phyloP scores from a whole-genome alignment of 2,888 invertebrate genomes.

The Caenorhabditis virilis region DNA sequence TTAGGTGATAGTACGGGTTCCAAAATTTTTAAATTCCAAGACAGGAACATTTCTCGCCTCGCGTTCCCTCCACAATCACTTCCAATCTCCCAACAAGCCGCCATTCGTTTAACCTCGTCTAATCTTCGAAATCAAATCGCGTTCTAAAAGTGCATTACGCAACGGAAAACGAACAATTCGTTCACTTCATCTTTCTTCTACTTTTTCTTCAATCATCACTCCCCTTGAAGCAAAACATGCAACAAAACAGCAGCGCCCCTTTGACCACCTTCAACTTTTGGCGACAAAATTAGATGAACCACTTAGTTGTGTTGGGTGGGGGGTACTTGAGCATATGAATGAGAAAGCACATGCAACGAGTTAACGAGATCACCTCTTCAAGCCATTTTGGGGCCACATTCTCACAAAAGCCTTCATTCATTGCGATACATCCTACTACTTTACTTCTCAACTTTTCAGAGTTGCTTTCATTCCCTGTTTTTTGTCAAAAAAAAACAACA shows the following conservation, averaged over 20 bases:
- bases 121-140: not conserved
- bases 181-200: too few relatives aligned
- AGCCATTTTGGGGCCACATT: too few relatives aligned
- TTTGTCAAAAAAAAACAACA: too few relatives aligned
- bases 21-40: not conserved
- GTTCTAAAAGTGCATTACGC: constrained; percentile 36
- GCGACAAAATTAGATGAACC: constrained; percentile 39
- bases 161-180: too few relatives aligned
- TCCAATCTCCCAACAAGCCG: too few relatives aligned
- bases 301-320: constrained; percentile 16
- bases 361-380: constrained; percentile 30
- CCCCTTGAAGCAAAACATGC: too few relatives aligned
- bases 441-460: not conserved
- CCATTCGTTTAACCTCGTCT: not conserved
- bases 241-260: constrained; percentile 3
- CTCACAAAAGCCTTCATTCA: too few relatives aligned
- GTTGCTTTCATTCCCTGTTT: constrained; percentile 2
- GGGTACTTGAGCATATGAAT: constrained; percentile 27
- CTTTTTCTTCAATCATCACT: too few relatives aligned
- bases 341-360: constrained; percentile 19
- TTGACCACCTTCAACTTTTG: constrained; percentile 8
- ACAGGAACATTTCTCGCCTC: not conserved
- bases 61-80: not conserved
- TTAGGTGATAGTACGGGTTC: too few relatives aligned
- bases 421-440: constrained; percentile 10